Evolutionary conservation across 2,797 vertebrate genomes (phyloP).

Genomic region (Clarias platycephalus): DNA sequence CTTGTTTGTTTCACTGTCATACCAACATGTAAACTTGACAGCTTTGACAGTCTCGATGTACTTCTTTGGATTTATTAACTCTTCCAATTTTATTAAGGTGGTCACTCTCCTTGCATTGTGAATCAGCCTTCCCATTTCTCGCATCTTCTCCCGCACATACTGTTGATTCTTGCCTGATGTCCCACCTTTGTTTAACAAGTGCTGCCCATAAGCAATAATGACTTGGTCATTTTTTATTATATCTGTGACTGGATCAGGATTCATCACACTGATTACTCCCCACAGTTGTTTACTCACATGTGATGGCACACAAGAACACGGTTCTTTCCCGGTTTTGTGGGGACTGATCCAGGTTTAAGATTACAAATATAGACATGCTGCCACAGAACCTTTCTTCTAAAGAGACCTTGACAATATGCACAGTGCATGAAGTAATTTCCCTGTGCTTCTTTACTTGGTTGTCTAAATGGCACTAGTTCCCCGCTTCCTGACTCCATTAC

Average conservation of each 20-base stretch:
- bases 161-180: conserved; percentile 29
- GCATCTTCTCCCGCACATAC: neutral
- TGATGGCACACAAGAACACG: conserved; percentile 23
- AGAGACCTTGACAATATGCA: no score
- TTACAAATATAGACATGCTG: no score
- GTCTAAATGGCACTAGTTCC: no score
- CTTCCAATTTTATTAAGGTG: conserved; percentile 24
- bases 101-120: conserved; percentile 10
- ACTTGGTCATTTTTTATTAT: conserved; percentile 27
- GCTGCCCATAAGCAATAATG: conserved; percentile 24
- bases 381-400: no score
- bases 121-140: neutral
- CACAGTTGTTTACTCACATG: conserved; percentile 22
- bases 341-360: no score
- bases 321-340: conserved; percentile 45
- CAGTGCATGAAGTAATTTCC: no score
- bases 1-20: conserved; percentile 9
- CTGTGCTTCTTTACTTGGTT: no score
- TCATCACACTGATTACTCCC: conserved; percentile 35
- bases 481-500: no score
- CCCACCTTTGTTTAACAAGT: conserved; percentile 33
- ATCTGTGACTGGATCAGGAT: conserved; percentile 15
- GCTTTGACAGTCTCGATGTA: conserved; percentile 44
- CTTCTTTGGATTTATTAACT: conserved; percentile 30
- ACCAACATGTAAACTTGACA: conserved; percentile 42